A percentile compares a stretch with the other conserved stretches of the same genome.
These are phyloP conservation scores for Philaenus spumarius DNA, from an alignment of 1,140 invertebrate species.

Conservation along the genomic window DNA sequence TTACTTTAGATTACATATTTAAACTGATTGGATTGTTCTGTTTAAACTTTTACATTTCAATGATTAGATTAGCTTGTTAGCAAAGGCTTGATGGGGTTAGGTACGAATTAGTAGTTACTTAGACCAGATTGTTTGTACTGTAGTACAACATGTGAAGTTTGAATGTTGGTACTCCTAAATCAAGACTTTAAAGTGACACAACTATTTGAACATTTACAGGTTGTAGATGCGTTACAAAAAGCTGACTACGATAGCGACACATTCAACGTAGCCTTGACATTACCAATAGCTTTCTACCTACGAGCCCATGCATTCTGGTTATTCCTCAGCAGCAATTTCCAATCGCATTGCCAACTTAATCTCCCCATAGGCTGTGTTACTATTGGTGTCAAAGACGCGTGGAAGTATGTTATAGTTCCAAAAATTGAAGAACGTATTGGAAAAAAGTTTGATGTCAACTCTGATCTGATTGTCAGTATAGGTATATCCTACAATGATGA, in stretches of 20 bases:
- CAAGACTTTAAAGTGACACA: not conserved
- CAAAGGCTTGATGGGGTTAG: too few relatives aligned
- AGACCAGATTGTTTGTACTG: too few relatives aligned
- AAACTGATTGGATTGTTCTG: too few relatives aligned
- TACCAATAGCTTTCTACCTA: constrained; percentile 41
- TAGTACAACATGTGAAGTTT: too few relatives aligned
- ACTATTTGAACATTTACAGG: constrained; percentile 31
- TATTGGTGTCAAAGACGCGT: constrained; percentile 51
- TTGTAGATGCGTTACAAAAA: constrained; percentile 34
- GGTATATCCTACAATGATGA: constrained; percentile 44
- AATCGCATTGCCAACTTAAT: constrained; percentile 28
- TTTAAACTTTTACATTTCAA: too few relatives aligned
- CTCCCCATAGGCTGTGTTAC: constrained; percentile 37
- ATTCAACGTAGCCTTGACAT: constrained; percentile 43
- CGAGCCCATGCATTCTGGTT: constrained; percentile 44
- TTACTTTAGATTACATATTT: too few relatives aligned
- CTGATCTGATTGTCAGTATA: constrained; percentile 48
- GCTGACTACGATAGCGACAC: constrained; percentile 41
- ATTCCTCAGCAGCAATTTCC: constrained; percentile 35
- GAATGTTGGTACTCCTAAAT: too few relatives aligned
- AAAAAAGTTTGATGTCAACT: constrained; percentile 42
- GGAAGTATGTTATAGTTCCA: constrained; percentile 51
- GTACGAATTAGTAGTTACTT: too few relatives aligned
- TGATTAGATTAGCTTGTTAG: too few relatives aligned
- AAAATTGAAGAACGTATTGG: constrained; percentile 40